phyloP scores from a whole-genome alignment of 2,888 invertebrate species.

The Bombylius major region DNA sequence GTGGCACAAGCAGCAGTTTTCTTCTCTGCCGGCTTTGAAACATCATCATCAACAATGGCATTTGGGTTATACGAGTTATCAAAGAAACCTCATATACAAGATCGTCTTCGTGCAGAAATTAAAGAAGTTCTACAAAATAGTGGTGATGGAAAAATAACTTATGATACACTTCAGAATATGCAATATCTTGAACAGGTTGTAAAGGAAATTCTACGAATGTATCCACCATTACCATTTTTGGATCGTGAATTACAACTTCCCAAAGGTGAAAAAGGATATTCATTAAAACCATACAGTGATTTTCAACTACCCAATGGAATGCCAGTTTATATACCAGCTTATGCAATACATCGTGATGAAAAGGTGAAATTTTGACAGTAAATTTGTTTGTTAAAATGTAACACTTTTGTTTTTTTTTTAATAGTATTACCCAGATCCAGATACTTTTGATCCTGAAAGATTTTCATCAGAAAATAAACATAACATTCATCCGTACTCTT shows the following conservation, averaged over 20 bases:
- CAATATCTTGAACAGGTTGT: slow-evolving; percentile 26
- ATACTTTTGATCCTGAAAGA: slow-evolving; percentile 32
- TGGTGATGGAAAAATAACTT: slow-evolving; percentile 20
- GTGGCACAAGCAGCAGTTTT: slow-evolving; percentile 14
- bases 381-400: too few relatives aligned
- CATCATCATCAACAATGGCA: slow-evolving; percentile 23
- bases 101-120: slow-evolving; percentile 26
- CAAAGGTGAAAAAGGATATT: slow-evolving; percentile 19
- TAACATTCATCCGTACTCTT: slow-evolving; percentile 27
- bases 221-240: slow-evolving; percentile 32
- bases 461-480: slow-evolving; percentile 30
- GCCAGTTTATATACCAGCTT: slow-evolving; percentile 30
- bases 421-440: slow-evolving; percentile 27
- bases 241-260: slow-evolving; percentile 29
- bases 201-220: slow-evolving; percentile 28
- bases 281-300: slow-evolving; percentile 24
- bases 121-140: slow-evolving; percentile 17
- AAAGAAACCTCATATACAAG: slow-evolving; percentile 24
- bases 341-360: slow-evolving; percentile 30
- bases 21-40: slow-evolving; percentile 14
- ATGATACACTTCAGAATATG: slow-evolving; percentile 26
- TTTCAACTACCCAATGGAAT: slow-evolving; percentile 27
- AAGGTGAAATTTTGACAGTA: slow-evolving; percentile 22
- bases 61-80: slow-evolving; percentile 25
- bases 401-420: not conserved